Conservation (phyloP, 2,888 invertebrate species). For the Melanotus villosus region DNA sequence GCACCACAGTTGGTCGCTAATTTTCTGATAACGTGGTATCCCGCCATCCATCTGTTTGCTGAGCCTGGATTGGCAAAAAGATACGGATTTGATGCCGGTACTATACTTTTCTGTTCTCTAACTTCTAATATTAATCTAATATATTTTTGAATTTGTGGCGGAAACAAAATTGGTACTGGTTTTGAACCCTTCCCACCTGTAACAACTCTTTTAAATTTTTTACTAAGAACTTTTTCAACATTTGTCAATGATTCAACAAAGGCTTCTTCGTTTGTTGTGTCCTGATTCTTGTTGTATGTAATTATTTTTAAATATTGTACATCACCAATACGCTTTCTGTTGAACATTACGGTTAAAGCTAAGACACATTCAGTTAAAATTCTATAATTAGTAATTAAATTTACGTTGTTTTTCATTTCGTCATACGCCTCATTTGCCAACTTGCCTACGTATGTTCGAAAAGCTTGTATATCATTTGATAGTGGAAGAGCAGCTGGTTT, state of each 20-base stretch:
- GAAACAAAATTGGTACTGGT: constrained; percentile 51
- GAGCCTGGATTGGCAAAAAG: constrained; percentile 43
- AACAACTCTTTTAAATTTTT: constrained; percentile 49
- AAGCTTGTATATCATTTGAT: constrained; percentile 48
- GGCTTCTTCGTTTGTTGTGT: too few species aligned
- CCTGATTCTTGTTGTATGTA: too few species aligned
- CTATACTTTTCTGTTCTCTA: constrained; percentile 1
- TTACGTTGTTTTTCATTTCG: too few species aligned
- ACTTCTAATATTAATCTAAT: constrained; percentile 26
- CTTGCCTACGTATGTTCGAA: constrained; percentile 47
- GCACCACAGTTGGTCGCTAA: constrained; percentile 10
- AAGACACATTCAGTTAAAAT: too few species aligned
- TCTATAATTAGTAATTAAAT: too few species aligned
- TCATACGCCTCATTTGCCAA: too few species aligned
- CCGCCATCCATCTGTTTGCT: constrained; percentile 35
- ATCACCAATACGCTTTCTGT: too few species aligned
- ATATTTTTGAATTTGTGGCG: constrained; percentile 40
- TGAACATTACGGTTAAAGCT: too few species aligned
- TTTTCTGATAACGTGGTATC: constrained; percentile 27
- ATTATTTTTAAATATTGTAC: too few species aligned
- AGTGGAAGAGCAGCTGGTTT: too few species aligned
- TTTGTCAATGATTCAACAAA: constrained; percentile 37
- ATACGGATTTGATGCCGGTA: constrained; percentile 25
- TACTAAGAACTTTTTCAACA: constrained; percentile 38
- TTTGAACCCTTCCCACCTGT: constrained; percentile 49